A percentile compares a stretch with the other conserved stretches of the same genome.
These are phyloP conservation scores for Luperina nickerlii DNA, from an alignment of 2,888 invertebrate species.

Conservation along the genomic window DNA sequence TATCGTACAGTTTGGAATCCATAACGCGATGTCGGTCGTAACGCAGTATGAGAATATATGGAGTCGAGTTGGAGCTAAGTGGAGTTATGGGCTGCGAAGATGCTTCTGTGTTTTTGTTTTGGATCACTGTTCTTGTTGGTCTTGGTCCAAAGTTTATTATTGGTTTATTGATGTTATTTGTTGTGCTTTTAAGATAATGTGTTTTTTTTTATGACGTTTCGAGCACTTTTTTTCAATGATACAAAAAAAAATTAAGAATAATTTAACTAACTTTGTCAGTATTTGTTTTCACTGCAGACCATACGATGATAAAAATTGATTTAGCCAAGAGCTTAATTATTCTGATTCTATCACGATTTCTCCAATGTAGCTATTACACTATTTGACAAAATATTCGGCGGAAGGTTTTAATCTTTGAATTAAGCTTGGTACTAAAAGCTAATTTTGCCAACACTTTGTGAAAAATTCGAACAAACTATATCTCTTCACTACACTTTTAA, in stretches of 20 bases:
- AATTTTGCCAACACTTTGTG: neutral
- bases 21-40: constrained; percentile 71
- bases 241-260: neutral
- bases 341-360: neutral
- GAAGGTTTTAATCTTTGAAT: neutral
- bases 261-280: neutral
- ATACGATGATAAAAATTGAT: neutral
- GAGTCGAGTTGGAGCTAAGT: constrained; percentile 48
- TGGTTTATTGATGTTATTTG: constrained; percentile 25
- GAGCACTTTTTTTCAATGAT: neutral
- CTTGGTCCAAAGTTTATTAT: constrained; percentile 31
- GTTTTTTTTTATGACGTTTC: neutral
- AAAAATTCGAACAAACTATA: neutral
- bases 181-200: neutral
- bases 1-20: constrained; percentile 81
- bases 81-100: constrained; percentile 49
- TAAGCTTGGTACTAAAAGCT: neutral
- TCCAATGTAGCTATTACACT: too few species aligned
- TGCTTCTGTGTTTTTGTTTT: constrained; percentile 51
- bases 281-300: neutral
- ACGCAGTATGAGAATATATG: constrained; percentile 56
- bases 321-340: neutral
- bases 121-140: constrained; percentile 46
- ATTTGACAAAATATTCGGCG: neutral
- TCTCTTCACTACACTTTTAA: too few species aligned